A percentile compares a stretch with the other conserved stretches of the same genome.
Conservation (phyloP, 2,113 vertebrate genomes). For the Daubentonia madagascariensis region DNA sequence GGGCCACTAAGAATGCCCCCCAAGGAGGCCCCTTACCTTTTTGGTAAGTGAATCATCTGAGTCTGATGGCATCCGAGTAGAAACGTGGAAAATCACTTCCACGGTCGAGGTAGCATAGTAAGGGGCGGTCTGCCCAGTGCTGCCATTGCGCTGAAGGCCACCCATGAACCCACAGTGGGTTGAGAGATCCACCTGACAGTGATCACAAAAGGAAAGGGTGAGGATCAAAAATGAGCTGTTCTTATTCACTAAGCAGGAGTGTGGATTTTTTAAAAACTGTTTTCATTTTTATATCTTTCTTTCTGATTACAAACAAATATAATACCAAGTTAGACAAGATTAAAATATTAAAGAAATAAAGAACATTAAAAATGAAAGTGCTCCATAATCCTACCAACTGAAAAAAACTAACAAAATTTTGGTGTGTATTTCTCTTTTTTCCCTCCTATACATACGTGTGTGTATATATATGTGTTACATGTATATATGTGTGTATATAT, state of each 20-base stretch:
- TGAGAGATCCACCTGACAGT: slow-evolving; percentile 91
- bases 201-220: neutral
- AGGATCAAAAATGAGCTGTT: neutral
- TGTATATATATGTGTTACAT: neutral
- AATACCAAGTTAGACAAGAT: neutral
- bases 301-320: neutral
- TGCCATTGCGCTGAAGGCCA: slow-evolving; percentile 97
- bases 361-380: neutral
- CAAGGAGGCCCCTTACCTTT: slow-evolving; percentile 86
- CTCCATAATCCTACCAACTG: neutral
- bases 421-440: neutral
- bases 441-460: accelerated
- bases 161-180: slow-evolving; percentile 98
- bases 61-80: slow-evolving; percentile 97
- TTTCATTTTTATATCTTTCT: neutral
- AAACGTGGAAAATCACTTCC: slow-evolving; percentile 98
- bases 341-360: slow-evolving; percentile 21
- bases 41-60: slow-evolving; percentile 96
- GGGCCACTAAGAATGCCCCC: neutral
- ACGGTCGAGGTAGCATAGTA: slow-evolving; percentile 98
- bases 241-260: neutral
- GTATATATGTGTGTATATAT: neutral
- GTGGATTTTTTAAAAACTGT: neutral
- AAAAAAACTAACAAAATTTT: neutral
- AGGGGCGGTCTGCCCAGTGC: slow-evolving; percentile 94